phyloP scores from a whole-genome alignment of 1,140 invertebrate species.

The Temnothorax nylanderi region DNA sequence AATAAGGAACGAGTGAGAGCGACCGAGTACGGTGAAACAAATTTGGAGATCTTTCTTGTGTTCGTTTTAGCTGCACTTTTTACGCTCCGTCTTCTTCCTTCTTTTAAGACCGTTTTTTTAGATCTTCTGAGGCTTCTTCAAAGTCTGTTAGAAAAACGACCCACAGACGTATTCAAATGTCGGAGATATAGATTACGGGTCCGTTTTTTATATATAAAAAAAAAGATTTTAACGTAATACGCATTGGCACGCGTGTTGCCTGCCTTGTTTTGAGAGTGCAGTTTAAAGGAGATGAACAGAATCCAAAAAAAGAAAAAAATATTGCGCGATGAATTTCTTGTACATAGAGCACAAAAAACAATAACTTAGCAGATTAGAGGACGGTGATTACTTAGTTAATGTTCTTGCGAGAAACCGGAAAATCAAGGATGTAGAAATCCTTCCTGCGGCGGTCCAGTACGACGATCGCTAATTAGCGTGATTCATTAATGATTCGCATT shows the following conservation, averaged over 20 bases:
- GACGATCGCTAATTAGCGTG: slow-evolving; percentile 29
- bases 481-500: slow-evolving; percentile 24
- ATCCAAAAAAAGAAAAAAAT: background rate
- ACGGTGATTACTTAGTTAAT: slow-evolving; percentile 33
- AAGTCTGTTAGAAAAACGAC: background rate
- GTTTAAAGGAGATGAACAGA: background rate
- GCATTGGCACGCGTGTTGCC: background rate
- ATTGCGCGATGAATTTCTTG: slow-evolving; percentile 59
- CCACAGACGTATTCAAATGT: background rate
- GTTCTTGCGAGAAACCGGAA: slow-evolving; percentile 20
- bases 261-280: slow-evolving; percentile 1
- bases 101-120: background rate
- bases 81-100: background rate
- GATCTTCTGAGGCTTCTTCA: background rate
- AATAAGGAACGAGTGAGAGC: slow-evolving; percentile 17
- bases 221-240: background rate
- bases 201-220: background rate
- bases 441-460: slow-evolving; percentile 6
- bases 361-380: slow-evolving; percentile 8
- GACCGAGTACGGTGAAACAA: slow-evolving; percentile 10
- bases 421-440: background rate
- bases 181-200: background rate
- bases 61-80: slow-evolving; percentile 24
- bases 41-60: background rate
- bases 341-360: slow-evolving; percentile 80